These are phyloP conservation scores for Ganaspis brasiliensis DNA, from an alignment of 2,888 invertebrate genomes.

Conservation along the genomic window DNA sequence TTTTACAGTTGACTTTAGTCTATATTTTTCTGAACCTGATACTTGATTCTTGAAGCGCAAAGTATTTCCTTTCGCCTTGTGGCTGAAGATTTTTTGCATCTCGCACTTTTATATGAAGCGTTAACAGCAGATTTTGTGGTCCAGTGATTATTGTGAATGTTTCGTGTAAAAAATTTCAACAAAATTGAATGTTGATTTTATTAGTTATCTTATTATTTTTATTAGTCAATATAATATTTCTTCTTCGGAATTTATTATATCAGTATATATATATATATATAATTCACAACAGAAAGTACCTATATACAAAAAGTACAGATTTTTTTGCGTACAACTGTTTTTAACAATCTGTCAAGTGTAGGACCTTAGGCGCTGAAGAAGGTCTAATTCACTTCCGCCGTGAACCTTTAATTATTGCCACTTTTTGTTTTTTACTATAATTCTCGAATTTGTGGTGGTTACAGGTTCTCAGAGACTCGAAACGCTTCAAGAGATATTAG, in stretches of 20 bases:
- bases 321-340: no score
- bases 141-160: conserved; percentile 50
- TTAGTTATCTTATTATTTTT: no score
- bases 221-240: no score
- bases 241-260: no score
- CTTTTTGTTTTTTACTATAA: neutral
- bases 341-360: no score
- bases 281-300: no score
- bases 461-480: neutral
- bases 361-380: neutral
- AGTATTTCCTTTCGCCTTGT: conserved; percentile 24
- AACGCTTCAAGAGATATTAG: neutral
- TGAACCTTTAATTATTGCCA: neutral
- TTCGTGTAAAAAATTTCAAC: no score
- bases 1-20: neutral
- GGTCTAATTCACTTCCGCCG: neutral
- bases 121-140: conserved; percentile 45
- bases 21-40: neutral
- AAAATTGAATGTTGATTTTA: no score
- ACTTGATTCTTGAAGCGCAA: neutral
- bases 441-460: neutral
- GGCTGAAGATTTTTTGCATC: conserved; percentile 8
- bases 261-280: no score
- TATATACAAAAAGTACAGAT: no score
- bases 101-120: conserved; percentile 38